Percentiles rank a stretch among this genome's conserved stretches.
Evolutionary conservation across 1,140 invertebrate species (phyloP).

Genomic region (Antheraea mylitta): DNA sequence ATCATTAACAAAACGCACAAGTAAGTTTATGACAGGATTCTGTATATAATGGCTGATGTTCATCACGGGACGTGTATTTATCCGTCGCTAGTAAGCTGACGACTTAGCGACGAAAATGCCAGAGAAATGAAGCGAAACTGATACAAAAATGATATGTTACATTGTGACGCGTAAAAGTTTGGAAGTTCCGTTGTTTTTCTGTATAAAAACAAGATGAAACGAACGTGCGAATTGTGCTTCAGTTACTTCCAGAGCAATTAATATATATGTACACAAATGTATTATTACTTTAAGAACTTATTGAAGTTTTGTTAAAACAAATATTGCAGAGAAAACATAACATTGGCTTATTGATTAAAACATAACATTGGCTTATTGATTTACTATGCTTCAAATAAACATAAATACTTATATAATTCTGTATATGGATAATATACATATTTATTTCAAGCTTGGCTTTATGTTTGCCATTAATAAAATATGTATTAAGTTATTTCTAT

Average conservation of each 20-base stretch:
- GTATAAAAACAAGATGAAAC: constrained; percentile 37
- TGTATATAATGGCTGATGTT: constrained; percentile 32
- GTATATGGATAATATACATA: no score
- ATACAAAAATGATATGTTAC: constrained; percentile 60
- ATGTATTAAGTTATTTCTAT: no score
- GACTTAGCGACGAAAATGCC: constrained; percentile 55
- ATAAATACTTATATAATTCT: no score
- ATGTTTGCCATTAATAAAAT: no score
- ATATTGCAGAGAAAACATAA: no score
- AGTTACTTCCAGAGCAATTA: constrained; percentile 21
- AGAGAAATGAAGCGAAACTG: constrained; percentile 54
- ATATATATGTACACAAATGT: constrained; percentile 15
- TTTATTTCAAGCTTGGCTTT: no score
- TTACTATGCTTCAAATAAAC: no score
- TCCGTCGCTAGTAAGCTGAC: constrained; percentile 56
- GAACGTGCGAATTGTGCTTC: constrained; percentile 26
- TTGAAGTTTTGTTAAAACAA: neutral
- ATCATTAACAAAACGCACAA: constrained; percentile 15
- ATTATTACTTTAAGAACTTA: neutral
- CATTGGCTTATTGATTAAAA: no score
- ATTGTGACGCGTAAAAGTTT: constrained; percentile 46
- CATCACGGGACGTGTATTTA: constrained; percentile 47
- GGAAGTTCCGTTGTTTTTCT: constrained; percentile 34
- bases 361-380: no score
- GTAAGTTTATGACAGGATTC: constrained; percentile 38